phyloP scores from a whole-genome alignment of 2,113 vertebrate genomes.

The Chauna torquata region DNA sequence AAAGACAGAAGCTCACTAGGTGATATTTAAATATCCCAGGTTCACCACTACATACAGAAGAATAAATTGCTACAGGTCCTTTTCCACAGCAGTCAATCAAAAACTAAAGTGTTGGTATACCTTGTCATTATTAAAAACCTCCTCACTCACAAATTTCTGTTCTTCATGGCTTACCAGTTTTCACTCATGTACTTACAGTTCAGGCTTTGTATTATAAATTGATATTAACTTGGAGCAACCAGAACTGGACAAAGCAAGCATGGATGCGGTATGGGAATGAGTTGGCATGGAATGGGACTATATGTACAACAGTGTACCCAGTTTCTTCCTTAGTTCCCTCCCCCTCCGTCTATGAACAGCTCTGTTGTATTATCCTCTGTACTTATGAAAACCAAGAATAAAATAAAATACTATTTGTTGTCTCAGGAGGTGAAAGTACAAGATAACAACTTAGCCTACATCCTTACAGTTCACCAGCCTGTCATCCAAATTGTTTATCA shows the following conservation, averaged over 20 bases:
- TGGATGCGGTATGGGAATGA: neutral
- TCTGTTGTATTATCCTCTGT: neutral
- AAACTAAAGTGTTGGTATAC: neutral
- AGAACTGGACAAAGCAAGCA: neutral
- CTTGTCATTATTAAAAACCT: neutral
- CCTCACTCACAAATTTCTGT: neutral
- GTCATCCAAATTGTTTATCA: neutral
- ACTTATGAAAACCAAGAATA: neutral
- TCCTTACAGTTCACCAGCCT: neutral
- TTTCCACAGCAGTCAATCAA: neutral
- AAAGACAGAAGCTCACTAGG: neutral
- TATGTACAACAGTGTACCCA: rapidly evolving
- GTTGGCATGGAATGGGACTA: too few species aligned
- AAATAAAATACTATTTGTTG: neutral
- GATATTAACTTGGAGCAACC: neutral
- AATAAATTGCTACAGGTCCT: neutral
- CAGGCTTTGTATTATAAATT: neutral
- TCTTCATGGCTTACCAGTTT: neutral
- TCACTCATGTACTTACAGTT: neutral
- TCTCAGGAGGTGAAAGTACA: neutral
- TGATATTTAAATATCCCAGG: neutral
- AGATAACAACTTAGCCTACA: neutral
- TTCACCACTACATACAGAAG: too few species aligned
- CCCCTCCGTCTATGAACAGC: neutral
- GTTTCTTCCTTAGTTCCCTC: neutral